Percentiles rank a stretch among this genome's conserved stretches.
Conservation (phyloP, 2,797 vertebrate species). For the Sciurus vulgaris region DNA sequence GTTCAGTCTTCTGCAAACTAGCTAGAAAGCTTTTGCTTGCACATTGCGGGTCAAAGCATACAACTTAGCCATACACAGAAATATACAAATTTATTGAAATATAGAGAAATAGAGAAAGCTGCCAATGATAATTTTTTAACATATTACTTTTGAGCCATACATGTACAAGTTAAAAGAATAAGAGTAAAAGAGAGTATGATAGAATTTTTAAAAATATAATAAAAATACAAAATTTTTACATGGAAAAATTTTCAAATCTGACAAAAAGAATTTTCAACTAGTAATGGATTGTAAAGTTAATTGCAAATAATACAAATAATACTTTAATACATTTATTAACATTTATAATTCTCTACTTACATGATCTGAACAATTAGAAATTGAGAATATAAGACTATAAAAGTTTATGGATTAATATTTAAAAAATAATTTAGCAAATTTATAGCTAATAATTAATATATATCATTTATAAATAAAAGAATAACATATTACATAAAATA, state of each 20-base stretch:
- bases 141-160: background rate
- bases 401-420: background rate
- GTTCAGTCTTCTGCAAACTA: background rate
- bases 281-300: background rate
- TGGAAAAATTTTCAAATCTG: background rate
- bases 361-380: background rate
- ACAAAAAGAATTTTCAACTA: background rate
- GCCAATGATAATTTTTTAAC: background rate
- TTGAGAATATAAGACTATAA: background rate
- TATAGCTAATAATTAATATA: background rate
- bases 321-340: background rate
- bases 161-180: background rate
- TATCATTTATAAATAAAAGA: background rate
- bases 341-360: background rate
- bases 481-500: background rate
- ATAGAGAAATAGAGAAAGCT: background rate
- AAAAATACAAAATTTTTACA: background rate
- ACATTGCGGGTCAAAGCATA: background rate
- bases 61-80: background rate
- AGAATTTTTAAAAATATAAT: background rate
- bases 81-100: background rate
- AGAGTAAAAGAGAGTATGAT: background rate
- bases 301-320: background rate
- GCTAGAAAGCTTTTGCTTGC: background rate
- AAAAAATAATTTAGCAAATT: background rate